A percentile compares a stretch with the other conserved stretches of the same genome.
Conservation (phyloP, 2,113 vertebrate species). For the Oncorhynchus clarkii region DNA sequence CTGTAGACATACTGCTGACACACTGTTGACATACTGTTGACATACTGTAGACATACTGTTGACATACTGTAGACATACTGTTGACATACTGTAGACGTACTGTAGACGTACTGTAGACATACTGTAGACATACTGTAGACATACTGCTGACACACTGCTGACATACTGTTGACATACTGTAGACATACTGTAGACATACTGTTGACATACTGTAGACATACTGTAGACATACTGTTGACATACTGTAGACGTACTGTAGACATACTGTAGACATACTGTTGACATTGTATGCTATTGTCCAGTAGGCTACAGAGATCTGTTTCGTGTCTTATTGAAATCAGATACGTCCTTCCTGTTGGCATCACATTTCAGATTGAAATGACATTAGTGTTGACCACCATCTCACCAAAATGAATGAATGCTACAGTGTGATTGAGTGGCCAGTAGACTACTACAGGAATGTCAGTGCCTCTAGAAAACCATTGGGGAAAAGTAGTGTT, state of each 20-base stretch:
- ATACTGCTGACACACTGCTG: fast-evolving
- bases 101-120: too few relatives aligned
- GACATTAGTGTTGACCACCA: neutral
- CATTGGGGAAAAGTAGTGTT: slow-evolving; percentile 21
- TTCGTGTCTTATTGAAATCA: neutral
- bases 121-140: too few relatives aligned
- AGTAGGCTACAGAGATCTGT: too few relatives aligned
- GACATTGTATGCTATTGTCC: slow-evolving; percentile 14
- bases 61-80: too few relatives aligned
- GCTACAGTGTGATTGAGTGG: neutral
- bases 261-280: neutral
- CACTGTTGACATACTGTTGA: too few relatives aligned
- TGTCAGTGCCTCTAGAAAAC: slow-evolving; percentile 30
- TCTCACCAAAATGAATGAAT: neutral
- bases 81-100: fast-evolving
- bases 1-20: too few relatives aligned
- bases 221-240: too few relatives aligned
- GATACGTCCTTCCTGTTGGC: neutral
- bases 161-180: too few relatives aligned
- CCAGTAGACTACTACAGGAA: slow-evolving; percentile 28
- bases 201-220: too few relatives aligned
- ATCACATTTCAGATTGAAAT: neutral
- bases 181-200: too few relatives aligned
- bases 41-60: fast-evolving
- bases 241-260: too few relatives aligned